Conservation (phyloP, 2,113 vertebrate genomes). For the Pseudopipra pipra region DNA sequence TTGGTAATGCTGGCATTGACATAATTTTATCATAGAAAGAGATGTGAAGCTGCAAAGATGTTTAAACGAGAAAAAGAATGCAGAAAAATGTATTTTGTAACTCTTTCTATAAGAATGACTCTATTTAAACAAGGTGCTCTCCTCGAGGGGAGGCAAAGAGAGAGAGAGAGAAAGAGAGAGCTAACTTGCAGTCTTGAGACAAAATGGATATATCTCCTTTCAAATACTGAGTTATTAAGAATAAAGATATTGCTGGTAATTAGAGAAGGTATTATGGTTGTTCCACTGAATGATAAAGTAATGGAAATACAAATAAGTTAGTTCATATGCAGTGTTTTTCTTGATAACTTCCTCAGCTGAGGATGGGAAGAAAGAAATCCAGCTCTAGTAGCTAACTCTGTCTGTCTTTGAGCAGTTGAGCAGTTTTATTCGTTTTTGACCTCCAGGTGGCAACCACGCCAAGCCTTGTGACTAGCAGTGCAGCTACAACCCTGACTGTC, state of each 20-base stretch:
- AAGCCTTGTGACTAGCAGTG: conserved; percentile 96
- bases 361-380: not conserved
- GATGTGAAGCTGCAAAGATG: not conserved
- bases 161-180: not conserved
- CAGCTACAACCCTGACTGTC: conserved; percentile 94
- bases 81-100: not conserved
- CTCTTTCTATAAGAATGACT: not conserved
- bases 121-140: not conserved
- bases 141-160: not conserved
- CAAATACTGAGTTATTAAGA: not conserved
- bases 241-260: not conserved
- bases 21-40: not conserved
- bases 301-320: not conserved
- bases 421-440: conserved; percentile 44
- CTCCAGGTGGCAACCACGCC: conserved; percentile 95
- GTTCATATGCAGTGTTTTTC: not conserved
- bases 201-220: not conserved
- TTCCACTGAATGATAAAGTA: not conserved
- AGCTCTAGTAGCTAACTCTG: not conserved
- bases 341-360: not conserved
- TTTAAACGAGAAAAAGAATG: not conserved
- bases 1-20: not conserved
- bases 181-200: not conserved
- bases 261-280: not conserved
- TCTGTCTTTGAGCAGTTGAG: not conserved